phyloP scores from a whole-genome alignment of 1,140 invertebrate genomes.

The Drosophila subobscura region DNA sequence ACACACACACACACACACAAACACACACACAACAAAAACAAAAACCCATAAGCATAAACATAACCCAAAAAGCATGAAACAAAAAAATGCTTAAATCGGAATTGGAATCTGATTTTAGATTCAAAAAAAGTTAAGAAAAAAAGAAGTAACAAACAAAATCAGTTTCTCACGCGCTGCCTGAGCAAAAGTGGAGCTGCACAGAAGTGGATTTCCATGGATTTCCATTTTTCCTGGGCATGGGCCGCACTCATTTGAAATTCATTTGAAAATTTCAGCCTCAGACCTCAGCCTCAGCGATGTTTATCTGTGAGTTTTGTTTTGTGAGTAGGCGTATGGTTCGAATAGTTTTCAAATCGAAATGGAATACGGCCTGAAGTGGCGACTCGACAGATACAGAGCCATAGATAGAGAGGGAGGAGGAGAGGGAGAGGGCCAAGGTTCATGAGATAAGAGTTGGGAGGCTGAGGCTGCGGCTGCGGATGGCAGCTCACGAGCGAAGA shows the following conservation, averaged over 20 bases:
- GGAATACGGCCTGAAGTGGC: slow-evolving; percentile 35
- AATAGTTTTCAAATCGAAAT: slow-evolving; percentile 25
- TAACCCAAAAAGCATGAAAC: slow-evolving; percentile 46
- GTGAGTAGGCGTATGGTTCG: slow-evolving; percentile 72
- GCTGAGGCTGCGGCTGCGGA: slow-evolving; percentile 32
- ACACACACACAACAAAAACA: slow-evolving; percentile 21
- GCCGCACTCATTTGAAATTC: slow-evolving; percentile 73
- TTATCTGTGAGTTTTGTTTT: slow-evolving; percentile 57
- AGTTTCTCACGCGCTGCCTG: slow-evolving; percentile 6
- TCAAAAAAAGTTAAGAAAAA: slow-evolving; percentile 11
- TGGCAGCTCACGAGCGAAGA: not conserved
- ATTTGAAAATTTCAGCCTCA: slow-evolving; percentile 1
- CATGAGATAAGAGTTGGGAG: slow-evolving; percentile 57
- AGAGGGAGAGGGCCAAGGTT: slow-evolving; percentile 67
- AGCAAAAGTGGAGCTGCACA: slow-evolving; percentile 9
- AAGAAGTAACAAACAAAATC: slow-evolving; percentile 27
- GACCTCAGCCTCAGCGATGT: slow-evolving; percentile 64
- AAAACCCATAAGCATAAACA: slow-evolving; percentile 10
- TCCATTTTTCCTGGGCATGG: slow-evolving; percentile 43
- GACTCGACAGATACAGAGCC: slow-evolving; percentile 53
- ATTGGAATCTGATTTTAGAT: too few relatives aligned
- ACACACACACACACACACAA: slow-evolving; percentile 39
- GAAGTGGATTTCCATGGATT: too few relatives aligned
- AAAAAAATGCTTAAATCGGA: slow-evolving; percentile 42
- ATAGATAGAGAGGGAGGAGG: not conserved